A percentile compares a stretch with the other conserved stretches of the same genome.
These are phyloP conservation scores for Tychaedon coryphoeus DNA, from an alignment of 2,113 vertebrate species.

Conservation along the genomic window DNA sequence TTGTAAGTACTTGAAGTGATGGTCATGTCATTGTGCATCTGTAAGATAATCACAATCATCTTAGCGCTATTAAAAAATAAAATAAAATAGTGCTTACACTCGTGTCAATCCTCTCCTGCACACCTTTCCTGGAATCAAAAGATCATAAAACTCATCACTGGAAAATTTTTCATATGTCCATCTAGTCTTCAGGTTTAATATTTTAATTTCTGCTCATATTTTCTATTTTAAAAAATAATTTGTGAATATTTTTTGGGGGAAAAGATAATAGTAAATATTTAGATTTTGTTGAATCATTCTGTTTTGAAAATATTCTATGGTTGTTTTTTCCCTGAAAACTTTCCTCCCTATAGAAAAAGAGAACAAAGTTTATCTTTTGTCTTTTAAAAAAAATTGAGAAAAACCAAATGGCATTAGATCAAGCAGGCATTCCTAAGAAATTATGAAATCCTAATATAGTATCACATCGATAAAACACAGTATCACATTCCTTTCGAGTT, in stretches of 20 bases:
- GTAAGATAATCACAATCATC: neutral
- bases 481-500: constrained; percentile 13
- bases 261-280: neutral
- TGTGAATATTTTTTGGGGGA: accelerated
- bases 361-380: neutral
- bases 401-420: neutral
- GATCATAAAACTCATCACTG: neutral
- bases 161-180: neutral
- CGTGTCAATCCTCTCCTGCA: neutral
- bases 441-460: constrained; percentile 6
- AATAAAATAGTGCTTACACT: neutral
- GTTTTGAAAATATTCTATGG: neutral
- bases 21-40: neutral
- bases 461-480: neutral
- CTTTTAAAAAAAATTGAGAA: neutral
- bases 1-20: neutral
- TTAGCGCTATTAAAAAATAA: neutral
- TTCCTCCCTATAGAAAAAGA: neutral
- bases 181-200: neutral
- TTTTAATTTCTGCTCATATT: neutral
- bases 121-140: neutral
- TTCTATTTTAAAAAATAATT: neutral
- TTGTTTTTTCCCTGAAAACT: accelerated
- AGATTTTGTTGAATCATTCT: neutral
- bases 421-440: neutral